Evolutionary conservation across 2,797 vertebrate species (phyloP).

Genomic region (Neostethus bicornis): DNA sequence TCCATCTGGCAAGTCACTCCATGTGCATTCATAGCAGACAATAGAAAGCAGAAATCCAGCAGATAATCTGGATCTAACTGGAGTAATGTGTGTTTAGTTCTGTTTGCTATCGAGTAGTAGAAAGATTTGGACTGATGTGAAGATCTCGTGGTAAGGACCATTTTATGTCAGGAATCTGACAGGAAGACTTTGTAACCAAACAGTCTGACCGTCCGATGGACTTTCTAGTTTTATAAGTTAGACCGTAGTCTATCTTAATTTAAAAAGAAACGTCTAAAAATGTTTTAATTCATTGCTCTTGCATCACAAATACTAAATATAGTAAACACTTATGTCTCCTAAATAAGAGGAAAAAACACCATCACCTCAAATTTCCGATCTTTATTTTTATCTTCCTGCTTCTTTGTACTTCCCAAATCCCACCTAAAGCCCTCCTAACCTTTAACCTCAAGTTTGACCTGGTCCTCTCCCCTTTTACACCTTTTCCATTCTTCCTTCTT

Average conservation of each 20-base stretch:
- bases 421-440: constrained; percentile 22
- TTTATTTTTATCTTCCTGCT: constrained; percentile 7
- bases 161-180: too few relatives aligned
- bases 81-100: background rate
- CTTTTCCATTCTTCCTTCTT: constrained; percentile 17
- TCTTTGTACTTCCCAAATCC: constrained; percentile 4
- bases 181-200: too few relatives aligned
- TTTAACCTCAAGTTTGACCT: constrained; percentile 49
- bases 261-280: too few relatives aligned
- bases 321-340: background rate
- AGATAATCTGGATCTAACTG: background rate
- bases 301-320: too few relatives aligned
- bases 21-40: background rate
- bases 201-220: too few relatives aligned
- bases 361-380: background rate
- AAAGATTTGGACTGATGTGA: background rate
- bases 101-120: background rate
- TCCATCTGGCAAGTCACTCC: constrained; percentile 16
- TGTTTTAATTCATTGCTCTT: too few relatives aligned
- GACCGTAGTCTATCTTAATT: too few relatives aligned
- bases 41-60: background rate
- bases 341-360: background rate
- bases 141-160: background rate
- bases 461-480: constrained; percentile 15
- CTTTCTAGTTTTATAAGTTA: too few relatives aligned